Evolutionary conservation across 2,113 vertebrate species (phyloP).

Genomic region (Oceanodroma tethys): DNA sequence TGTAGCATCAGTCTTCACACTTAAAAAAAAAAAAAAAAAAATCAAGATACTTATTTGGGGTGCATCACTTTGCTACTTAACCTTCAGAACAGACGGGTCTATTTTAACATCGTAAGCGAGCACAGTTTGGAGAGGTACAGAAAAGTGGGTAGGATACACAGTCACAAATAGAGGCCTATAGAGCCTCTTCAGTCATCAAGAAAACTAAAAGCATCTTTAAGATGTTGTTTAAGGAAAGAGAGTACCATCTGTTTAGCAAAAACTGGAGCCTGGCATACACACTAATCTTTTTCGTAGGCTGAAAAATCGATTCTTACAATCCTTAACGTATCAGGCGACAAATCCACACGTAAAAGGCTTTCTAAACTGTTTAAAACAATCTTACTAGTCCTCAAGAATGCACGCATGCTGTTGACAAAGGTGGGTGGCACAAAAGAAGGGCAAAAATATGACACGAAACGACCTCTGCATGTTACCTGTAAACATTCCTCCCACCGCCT

Average conservation of each 20-base stretch:
- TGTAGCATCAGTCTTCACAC: neutral
- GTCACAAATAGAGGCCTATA: neutral
- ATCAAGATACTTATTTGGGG: neutral
- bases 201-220: neutral
- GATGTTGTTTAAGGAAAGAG: neutral
- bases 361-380: neutral
- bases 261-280: neutral
- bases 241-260: neutral
- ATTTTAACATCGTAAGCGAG: neutral
- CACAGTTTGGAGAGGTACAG: neutral
- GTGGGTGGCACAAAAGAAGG: neutral
- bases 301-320: neutral
- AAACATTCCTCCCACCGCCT: neutral
- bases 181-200: neutral
- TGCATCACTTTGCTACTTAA: neutral
- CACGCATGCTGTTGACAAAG: neutral
- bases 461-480: neutral
- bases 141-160: neutral
- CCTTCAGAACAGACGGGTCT: neutral
- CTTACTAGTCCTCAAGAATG: neutral
- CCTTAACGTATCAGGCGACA: neutral
- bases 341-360: neutral
- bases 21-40: neutral
- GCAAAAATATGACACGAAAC: neutral
- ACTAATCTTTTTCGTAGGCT: neutral